These are phyloP conservation scores for Limosa lapponica DNA, from an alignment of 2,797 vertebrate genomes.

Conservation along the genomic window DNA sequence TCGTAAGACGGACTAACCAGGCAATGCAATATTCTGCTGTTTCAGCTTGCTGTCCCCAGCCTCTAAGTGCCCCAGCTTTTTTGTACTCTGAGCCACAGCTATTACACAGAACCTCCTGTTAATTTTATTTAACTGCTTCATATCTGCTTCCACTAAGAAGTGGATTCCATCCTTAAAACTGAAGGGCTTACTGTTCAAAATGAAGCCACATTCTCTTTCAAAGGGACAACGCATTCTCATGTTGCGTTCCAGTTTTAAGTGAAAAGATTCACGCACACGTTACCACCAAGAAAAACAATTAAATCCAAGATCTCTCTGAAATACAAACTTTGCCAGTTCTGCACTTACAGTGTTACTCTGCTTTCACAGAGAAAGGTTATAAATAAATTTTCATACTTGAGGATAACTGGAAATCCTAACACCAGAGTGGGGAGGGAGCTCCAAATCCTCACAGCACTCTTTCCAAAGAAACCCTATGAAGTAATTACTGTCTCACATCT, in stretches of 20 bases:
- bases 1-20: neutral
- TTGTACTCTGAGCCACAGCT: neutral
- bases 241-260: neutral
- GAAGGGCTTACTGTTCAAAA: neutral
- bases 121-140: neutral
- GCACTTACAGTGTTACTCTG: neutral
- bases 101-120: neutral
- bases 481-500: neutral
- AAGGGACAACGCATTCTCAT: neutral
- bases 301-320: neutral
- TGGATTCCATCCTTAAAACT: neutral
- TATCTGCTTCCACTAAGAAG: neutral
- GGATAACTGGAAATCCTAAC: neutral
- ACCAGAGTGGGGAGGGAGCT: neutral
- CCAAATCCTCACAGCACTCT: neutral
- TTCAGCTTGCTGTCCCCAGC: neutral
- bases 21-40: neutral
- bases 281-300: neutral
- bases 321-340: neutral
- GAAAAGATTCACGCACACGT: neutral
- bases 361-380: neutral
- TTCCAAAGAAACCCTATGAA: neutral
- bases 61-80: neutral
- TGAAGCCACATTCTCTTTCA: accelerated
- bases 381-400: neutral